Evolutionary conservation across 2,113 vertebrate genomes (phyloP), one percentile per base, ranked within the genome.

Genomic region (Micromys minutus): DNA sequence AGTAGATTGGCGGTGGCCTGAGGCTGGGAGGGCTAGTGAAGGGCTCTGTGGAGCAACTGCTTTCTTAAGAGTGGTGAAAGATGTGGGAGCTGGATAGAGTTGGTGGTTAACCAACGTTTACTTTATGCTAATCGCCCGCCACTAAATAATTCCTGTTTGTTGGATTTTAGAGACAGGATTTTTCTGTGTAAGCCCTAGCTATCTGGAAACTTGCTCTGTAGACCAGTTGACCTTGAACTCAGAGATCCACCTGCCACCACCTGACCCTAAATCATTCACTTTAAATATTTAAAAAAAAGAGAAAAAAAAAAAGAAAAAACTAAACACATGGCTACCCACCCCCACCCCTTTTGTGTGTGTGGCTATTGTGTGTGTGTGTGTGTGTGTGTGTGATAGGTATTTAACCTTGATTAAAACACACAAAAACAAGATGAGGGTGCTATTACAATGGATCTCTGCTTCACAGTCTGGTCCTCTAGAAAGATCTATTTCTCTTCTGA

Each of bases 361-460:
- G 3, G 65, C 16, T 87, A 9, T 9, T 61, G 22, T 61, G 7
- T 55, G 50, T 50, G 5, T 50, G 50, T 50, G 5, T 11, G 10
- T 76, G 3, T 50, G 63, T 65, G 2, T 36, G 22, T 52, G 47
- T 75, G 24, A 5, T 61, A 13, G 80, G 45, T 69, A 81, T 69
- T 74, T 47, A 65, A 42, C 5, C 5, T 87, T 42, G 29, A 7
- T 42, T 71, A 2, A 36, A 15, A 85, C 19, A 17, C 3, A 63
- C 1, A 42, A 52, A 0, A 26, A 1, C 22, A 22, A 65, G 29
- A 39, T 2, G 1, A 42, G 1, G 31, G 4, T 15, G 1, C 4
- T 0, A 0, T 57, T 7, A 34, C 0, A 16, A 63, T 3, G 55
- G 1, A 57, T 5, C 31, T 29, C 69, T 57, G 31, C 5, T 59